Evolutionary conservation across 2,888 invertebrate genomes (phyloP), one percentile per base, ranked within the genome.

Genomic region (Lasioglossum leucozonium): DNA sequence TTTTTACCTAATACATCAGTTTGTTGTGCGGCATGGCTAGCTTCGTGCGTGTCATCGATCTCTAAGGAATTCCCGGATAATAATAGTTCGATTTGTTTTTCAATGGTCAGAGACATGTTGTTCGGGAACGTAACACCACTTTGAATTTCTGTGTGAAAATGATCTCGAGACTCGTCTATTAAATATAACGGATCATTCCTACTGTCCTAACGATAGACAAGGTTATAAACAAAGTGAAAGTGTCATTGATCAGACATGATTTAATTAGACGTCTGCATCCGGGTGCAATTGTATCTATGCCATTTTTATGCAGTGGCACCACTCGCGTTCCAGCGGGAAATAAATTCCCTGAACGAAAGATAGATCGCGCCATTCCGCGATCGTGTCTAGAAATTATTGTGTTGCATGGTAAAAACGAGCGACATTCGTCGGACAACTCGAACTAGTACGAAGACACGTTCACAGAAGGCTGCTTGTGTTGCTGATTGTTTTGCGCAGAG

Each of bases 41-140:
- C 98, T 94, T 98, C 98, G 95, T 98, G 98, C 90, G 98, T 96
- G 92, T 97, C 97, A 88, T 97, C 96, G 85, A 89, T 88, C 73
- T 92, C 96, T 76, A 98, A 95, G 85, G 97, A 96, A 88, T 96
- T 95, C 42, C 97, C 98, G 79, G 96, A 96, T 77, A 98, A 95
- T 87, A 98, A 95, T 91, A 95, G 95, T 88, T 95, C 95, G 89
- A 98, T 95, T 94, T 96, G 96, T 65, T 95, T 95, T 95, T 97
- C 97, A 65, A 97, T 95, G 76, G 95, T 94, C 92, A 96, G 96
- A 79, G 96, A 95, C 96, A 96, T 91, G 22, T 86, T 82, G 73
- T 22, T 55, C 22, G 62, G 16, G 34, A 55, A 22, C 75, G 67
- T 74, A 78, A 58, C 47, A 71, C 26, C 67, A 55, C 65, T 47